phyloP scores from a whole-genome alignment of 2,113 vertebrate species.

The Tor tambroides region DNA sequence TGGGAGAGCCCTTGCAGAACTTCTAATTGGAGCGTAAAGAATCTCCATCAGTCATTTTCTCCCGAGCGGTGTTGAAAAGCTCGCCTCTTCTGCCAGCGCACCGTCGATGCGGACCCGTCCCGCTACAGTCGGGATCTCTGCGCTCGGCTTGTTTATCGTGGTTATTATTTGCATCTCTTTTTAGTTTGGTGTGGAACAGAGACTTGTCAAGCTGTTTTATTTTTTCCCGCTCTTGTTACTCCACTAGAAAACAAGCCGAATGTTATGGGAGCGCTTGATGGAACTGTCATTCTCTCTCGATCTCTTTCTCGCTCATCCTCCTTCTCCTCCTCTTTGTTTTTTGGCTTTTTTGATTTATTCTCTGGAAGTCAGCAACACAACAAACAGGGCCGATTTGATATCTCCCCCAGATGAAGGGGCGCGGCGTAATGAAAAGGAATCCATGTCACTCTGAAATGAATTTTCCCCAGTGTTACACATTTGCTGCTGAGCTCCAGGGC shows the following conservation, averaged over 20 bases:
- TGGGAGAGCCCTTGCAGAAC: slow-evolving; percentile 14
- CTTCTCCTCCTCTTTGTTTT: slow-evolving; percentile 39
- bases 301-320: slow-evolving; percentile 26
- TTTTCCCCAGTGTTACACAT: slow-evolving; percentile 49
- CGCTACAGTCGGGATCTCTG: not conserved
- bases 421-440: slow-evolving; percentile 65
- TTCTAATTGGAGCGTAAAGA: slow-evolving; percentile 50
- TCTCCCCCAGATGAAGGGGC: slow-evolving; percentile 63
- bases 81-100: not conserved
- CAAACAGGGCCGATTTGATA: slow-evolving; percentile 28
- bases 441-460: slow-evolving; percentile 41
- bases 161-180: slow-evolving; percentile 47
- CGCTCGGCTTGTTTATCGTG: slow-evolving; percentile 24
- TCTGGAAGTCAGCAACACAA: slow-evolving; percentile 60
- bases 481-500: slow-evolving; percentile 51
- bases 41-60: slow-evolving; percentile 45
- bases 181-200: slow-evolving; percentile 34
- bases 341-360: slow-evolving; percentile 61
- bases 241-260: slow-evolving; percentile 27
- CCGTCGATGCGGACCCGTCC: not conserved
- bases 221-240: slow-evolving; percentile 30
- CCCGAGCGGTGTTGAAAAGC: not conserved
- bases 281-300: slow-evolving; percentile 22
- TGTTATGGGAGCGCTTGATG: slow-evolving; percentile 36
- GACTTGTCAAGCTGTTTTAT: slow-evolving; percentile 44